Evolutionary conservation across 30 jellyfish, hydroid and myxozoan genomes (phyloP), one percentile per base, ranked within the genome.

Genomic region (Sanderia malayensis): DNA sequence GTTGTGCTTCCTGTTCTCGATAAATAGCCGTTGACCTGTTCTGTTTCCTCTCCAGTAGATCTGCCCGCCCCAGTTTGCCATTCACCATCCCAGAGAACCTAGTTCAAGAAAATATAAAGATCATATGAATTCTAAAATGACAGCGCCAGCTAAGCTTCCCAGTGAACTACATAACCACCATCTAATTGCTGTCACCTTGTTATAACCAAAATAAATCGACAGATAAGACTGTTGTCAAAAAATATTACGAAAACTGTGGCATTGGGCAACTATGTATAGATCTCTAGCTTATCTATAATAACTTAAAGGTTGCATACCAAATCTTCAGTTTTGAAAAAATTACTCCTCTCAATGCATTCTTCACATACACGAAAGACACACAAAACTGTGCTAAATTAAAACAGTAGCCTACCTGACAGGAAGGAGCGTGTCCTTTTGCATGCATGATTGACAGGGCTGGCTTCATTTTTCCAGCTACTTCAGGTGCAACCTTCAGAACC

Each of bases 11-110:
- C 52, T 37, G 52, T 37, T 37, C 52, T 37, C 13, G 52, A 37
- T 37, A 37, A 37, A 37, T 37, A 37, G 52, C 52, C 52, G 13
- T 37, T 37, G 52, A 37, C 52, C 13, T 37, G 52, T 37, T 37
- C 52, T 37, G 52, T 37, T 37, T 37, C 52, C 52, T 37, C 52
- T 37, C 52, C 52, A 37, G 52, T 37, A 37, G 52, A 37, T 37
- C 52, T 37, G 52, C 52, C 52, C 13, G 52, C 52, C 52, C 52
- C 52, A 37, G 52, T 37, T 37, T 37, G 52, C 52, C 52, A 37
- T 37, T 37, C 52, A 37, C 52, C 52, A 37, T 37, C 52, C 52
- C 52, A 37, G 52, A 37, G 52, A 37, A 37, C 52, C 52, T 37
- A 13, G 52, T 37, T 37, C 52, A 37, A 37, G 52, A 37, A 37